Evolutionary conservation across 2,888 invertebrate genomes (phyloP).

Genomic region (Fissipunctia ypsillon): DNA sequence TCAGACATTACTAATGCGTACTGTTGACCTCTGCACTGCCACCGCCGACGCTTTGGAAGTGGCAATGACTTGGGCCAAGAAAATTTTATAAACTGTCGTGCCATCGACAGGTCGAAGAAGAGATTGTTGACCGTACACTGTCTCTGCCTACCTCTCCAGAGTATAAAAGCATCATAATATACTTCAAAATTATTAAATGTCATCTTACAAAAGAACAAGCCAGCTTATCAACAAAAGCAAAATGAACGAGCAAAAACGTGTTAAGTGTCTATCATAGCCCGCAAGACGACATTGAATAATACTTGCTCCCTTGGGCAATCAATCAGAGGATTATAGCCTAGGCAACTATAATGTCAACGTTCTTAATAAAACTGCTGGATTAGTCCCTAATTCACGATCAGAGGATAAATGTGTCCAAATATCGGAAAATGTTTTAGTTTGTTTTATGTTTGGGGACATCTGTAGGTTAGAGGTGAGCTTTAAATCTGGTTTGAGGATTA

Average conservation of each 20-base stretch:
- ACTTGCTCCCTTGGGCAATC: conserved; percentile 39
- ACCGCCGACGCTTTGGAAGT: no score
- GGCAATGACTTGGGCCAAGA: no score
- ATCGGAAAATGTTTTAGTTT: conserved; percentile 41
- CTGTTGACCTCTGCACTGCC: no score
- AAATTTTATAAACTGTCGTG: no score
- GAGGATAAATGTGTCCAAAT: conserved; percentile 40
- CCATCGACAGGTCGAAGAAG: no score
- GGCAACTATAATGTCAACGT: conserved; percentile 38
- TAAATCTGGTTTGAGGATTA: conserved; percentile 42
- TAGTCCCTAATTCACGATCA: conserved; percentile 42
- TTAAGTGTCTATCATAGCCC: conserved; percentile 50
- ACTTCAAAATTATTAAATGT: background rate
- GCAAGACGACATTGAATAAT: conserved; percentile 58
- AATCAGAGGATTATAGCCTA: conserved; percentile 56
- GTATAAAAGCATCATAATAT: background rate
- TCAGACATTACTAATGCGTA: no score
- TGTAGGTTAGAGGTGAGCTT: conserved; percentile 33
- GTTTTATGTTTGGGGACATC: conserved; percentile 31
- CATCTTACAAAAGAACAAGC: background rate
- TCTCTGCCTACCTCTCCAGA: background rate
- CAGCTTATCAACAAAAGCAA: conserved; percentile 28
- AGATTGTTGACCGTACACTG: background rate
- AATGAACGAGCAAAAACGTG: conserved; percentile 45
- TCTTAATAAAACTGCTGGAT: conserved; percentile 62